Percentiles rank a stretch among this genome's conserved stretches.
Conservation (phyloP, 2,797 vertebrate genomes). For the Cuniculus paca region DNA sequence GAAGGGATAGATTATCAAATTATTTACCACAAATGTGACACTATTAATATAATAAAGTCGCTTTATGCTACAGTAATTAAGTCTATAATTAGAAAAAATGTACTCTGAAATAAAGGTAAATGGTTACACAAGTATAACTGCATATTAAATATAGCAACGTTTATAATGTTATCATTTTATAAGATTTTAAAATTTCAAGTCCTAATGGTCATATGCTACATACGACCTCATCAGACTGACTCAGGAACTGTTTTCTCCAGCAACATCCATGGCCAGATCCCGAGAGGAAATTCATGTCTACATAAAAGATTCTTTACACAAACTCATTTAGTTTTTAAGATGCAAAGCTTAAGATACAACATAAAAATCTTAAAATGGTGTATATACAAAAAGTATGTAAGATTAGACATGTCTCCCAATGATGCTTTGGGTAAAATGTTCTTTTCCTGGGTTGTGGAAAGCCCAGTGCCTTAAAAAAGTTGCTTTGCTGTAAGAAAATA, state of each 20-base stretch:
- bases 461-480: constrained; percentile 63
- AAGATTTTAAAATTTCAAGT: constrained; percentile 54
- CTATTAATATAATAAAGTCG: constrained; percentile 68
- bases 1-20: constrained; percentile 76
- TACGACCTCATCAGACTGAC: constrained; percentile 67
- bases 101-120: constrained; percentile 67
- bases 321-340: constrained; percentile 66
- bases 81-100: constrained; percentile 70
- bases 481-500: constrained; percentile 74
- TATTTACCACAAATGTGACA: constrained; percentile 69
- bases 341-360: constrained; percentile 72
- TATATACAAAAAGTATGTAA: constrained; percentile 56
- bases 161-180: constrained; percentile 57
- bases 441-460: constrained; percentile 76
- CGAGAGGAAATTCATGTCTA: constrained; percentile 64
- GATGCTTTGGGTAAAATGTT: constrained; percentile 72
- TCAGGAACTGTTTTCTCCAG: constrained; percentile 71
- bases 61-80: constrained; percentile 73
- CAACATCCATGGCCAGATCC: constrained; percentile 60
- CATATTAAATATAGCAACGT: constrained; percentile 61
- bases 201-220: constrained; percentile 57
- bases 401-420: constrained; percentile 71
- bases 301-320: constrained; percentile 65
- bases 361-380: constrained; percentile 34
- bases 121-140: constrained; percentile 60